Conservation (phyloP, 2,797 vertebrate genomes). For the Lacerta bilineata region DNA sequence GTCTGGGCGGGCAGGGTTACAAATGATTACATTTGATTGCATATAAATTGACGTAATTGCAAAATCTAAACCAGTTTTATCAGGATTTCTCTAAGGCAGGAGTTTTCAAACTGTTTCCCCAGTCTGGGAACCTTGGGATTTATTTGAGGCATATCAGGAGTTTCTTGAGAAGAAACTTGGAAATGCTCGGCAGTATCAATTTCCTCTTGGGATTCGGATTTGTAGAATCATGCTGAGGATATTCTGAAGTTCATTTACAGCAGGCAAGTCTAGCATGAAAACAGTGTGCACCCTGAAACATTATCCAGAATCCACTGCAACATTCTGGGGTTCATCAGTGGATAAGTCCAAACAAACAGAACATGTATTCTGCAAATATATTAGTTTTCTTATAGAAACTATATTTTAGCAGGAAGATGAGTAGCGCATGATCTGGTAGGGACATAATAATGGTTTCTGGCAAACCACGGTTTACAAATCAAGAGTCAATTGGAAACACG, state of each 20-base stretch:
- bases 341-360: too few species aligned
- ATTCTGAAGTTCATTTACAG: background rate
- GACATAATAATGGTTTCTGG: background rate
- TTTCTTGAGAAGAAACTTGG: background rate
- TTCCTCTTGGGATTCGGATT: background rate
- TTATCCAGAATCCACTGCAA: background rate
- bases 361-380: background rate
- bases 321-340: background rate
- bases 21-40: constrained; percentile 15
- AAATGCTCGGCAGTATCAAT: background rate
- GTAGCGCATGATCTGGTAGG: background rate
- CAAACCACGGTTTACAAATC: background rate
- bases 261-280: background rate
- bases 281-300: background rate
- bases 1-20: constrained; percentile 58
- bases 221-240: background rate
- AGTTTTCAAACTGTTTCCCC: background rate
- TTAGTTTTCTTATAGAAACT: background rate
- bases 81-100: background rate
- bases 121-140: background rate
- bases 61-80: constrained; percentile 15
- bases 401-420: background rate
- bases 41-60: constrained; percentile 10
- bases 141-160: background rate
- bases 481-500: background rate